Evolutionary conservation across 2,797 vertebrate genomes (phyloP).

Genomic region (Lepilemur septentrionalis): DNA sequence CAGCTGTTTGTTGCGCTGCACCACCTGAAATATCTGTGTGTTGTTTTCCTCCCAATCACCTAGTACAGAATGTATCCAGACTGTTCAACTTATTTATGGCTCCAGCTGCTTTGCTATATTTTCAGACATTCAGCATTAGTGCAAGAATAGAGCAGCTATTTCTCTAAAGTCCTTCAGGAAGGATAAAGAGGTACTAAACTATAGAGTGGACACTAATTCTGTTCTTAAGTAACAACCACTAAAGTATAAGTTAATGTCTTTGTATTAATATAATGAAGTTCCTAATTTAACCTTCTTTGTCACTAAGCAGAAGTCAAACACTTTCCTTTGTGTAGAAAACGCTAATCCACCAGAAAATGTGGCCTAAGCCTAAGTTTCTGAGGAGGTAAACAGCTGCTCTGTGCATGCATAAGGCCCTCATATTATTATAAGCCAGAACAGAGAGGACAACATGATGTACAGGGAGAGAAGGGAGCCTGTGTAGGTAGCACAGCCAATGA

Average conservation of each 20-base stretch:
- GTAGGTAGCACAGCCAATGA: neutral
- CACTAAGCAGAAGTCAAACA: neutral
- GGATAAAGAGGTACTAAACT: conserved; percentile 42
- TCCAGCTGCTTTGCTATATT: conserved; percentile 41
- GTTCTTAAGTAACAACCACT: neutral
- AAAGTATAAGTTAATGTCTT: neutral
- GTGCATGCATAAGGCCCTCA: neutral
- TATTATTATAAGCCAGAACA: neutral
- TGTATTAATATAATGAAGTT: neutral
- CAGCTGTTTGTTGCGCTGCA: conserved; percentile 30
- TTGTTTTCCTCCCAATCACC: conserved; percentile 23
- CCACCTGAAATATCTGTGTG: conserved; percentile 44
- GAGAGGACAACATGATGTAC: neutral
- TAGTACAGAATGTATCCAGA: conserved; percentile 37
- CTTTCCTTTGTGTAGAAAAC: neutral
- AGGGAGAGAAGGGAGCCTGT: neutral
- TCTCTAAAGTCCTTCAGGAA: neutral
- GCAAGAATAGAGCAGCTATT: neutral
- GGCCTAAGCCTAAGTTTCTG: neutral
- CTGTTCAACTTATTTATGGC: neutral
- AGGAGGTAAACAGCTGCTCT: neutral
- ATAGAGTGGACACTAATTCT: neutral
- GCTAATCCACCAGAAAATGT: neutral
- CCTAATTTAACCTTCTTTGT: neutral
- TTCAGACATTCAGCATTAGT: neutral